Base-by-base conservation (phyloP, 2,797 vertebrate species). In the Hydrolagus colliei region DNA sequence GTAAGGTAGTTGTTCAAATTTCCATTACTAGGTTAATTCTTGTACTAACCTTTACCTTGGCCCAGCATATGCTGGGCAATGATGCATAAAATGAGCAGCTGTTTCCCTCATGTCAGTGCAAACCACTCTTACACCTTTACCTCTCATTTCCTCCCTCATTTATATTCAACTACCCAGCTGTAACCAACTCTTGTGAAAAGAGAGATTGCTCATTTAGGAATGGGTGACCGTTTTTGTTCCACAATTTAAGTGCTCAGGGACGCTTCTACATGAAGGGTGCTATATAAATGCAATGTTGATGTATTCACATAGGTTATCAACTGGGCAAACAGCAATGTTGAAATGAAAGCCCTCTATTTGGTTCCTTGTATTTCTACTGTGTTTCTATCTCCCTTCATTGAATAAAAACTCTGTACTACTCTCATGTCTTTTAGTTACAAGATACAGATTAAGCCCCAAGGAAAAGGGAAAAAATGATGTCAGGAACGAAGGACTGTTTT, bases 61-160 rank as follows among this genome's bases (percentile, higher is more conserved):
- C 52, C 87, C 73, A 90, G 73, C 87, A 88, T 87, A 79, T 87
- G 12, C 62, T 87, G 79, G 77, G 67, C 80, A 91, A 86, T 80
- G 87, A 92, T 89, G 86, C 86, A 89, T 14, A 88, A 87, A 88
- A 89, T 88, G 87, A 89, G 86, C 32, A 90, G 89, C 88, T 80
- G 61, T 86, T 73, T 77, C 13, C 67, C 87, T 89, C 88, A 89
- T 90, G 90, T 89, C 85, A 88, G 86, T 86, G 86, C 4, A 73
- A 4, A 89, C 65, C 79, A 41, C 27, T 41, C 16, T 41, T 71
- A 41, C 65, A 71, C 32, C 20, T 18, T 14, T 82, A 22, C 9
- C 65, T 84, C 65, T 71, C 68, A 20, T 71, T 68, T 41, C 65
- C 13, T 71, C 63, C 27, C 11, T 82, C 16, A 68, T 68, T 71